phyloP scores from a whole-genome alignment of 2,797 vertebrate genomes.

The Enteromius viviparus region DNA sequence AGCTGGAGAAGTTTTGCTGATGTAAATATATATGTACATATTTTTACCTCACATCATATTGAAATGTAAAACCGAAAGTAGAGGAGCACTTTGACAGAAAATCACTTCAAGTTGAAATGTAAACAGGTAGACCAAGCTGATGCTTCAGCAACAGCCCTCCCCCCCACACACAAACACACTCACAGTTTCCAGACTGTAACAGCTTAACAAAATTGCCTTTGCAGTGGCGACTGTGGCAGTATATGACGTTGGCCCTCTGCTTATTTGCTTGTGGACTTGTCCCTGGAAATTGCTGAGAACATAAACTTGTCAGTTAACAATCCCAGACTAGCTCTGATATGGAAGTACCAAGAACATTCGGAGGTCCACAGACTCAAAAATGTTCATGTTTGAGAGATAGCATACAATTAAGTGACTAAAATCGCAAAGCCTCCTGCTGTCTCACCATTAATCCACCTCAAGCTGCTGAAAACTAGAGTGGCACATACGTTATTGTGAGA shows the following conservation, averaged over 20 bases:
- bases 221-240: slow-evolving; percentile 2
- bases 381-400: neutral
- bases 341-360: neutral
- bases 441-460: slow-evolving; percentile 9
- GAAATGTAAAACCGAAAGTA: slow-evolving; percentile 53
- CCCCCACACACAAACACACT: slow-evolving; percentile 3
- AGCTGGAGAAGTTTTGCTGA: neutral
- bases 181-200: slow-evolving; percentile 53
- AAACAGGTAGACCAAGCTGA: slow-evolving; percentile 63
- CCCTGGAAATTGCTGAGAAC: slow-evolving; percentile 1
- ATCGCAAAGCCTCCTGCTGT: slow-evolving; percentile 27
- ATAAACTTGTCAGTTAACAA: slow-evolving; percentile 10
- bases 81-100: slow-evolving; percentile 51
- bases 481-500: slow-evolving; percentile 45
- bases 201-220: slow-evolving; percentile 61
- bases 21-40: slow-evolving; percentile 33
- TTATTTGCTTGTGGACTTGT: slow-evolving; percentile 27
- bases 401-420: slow-evolving; percentile 3
- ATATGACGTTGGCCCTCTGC: neutral
- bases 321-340: slow-evolving; percentile 1
- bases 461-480: slow-evolving; percentile 43
- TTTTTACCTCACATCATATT: slow-evolving; percentile 42
- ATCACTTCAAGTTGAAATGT: slow-evolving; percentile 66
- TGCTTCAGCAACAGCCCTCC: slow-evolving; percentile 64
- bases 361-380: neutral